phyloP scores from a whole-genome alignment of 2,797 vertebrate genomes.

The Myotis myotis region DNA sequence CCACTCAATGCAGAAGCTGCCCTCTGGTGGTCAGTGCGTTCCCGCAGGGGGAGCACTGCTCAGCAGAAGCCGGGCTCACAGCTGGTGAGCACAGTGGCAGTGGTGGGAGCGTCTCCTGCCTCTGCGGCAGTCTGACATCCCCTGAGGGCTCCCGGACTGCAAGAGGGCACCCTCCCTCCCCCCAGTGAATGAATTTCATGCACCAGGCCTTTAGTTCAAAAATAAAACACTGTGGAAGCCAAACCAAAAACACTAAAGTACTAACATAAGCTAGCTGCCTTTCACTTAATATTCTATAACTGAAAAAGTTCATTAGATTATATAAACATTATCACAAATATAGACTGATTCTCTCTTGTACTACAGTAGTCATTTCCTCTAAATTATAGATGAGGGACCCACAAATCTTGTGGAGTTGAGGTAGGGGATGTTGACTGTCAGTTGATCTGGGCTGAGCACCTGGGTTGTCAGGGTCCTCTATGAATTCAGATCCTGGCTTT shows the following conservation, averaged over 20 bases:
- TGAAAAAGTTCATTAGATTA: not conserved
- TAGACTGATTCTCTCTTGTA: not conserved
- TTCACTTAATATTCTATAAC: not conserved
- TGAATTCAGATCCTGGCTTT: not conserved
- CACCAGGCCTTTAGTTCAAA: not conserved
- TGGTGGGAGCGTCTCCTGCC: no score
- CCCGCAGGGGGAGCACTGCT: no score
- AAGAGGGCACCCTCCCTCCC: no score
- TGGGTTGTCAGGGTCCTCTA: accelerated
- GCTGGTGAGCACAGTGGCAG: no score
- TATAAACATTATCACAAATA: not conserved
- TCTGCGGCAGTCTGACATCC: no score
- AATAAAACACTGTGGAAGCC: not conserved
- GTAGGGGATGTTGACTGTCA: not conserved
- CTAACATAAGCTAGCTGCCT: not conserved
- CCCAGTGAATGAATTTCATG: no score
- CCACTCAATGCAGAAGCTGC: no score
- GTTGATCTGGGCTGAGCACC: not conserved
- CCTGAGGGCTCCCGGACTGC: no score
- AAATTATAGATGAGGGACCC: not conserved
- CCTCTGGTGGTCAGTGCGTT: no score
- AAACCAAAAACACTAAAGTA: slow-evolving; percentile 7
- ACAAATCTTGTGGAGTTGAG: not conserved
- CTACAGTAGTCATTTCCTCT: not conserved
- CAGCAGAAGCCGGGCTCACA: no score